Percentiles rank a stretch among this genome's conserved stretches.
phyloP scores from a whole-genome alignment of 2,797 vertebrate genomes.

The Microcaecilia unicolor region DNA sequence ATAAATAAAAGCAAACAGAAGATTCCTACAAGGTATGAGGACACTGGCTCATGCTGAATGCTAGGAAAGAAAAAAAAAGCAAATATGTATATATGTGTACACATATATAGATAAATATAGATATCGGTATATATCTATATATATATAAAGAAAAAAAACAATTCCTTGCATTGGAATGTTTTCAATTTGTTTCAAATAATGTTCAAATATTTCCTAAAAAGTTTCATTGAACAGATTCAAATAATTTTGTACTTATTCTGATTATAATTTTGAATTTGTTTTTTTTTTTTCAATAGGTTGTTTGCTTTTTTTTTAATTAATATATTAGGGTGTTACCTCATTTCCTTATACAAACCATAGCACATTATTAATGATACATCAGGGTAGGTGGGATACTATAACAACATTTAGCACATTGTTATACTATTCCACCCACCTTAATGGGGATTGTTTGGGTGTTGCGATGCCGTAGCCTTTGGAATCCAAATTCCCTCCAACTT shows the following conservation, averaged over 20 bases:
- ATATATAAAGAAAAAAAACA: conserved; percentile 46
- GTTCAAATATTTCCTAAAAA: conserved; percentile 38
- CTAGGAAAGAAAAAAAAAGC: conserved; percentile 34
- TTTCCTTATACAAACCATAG: conserved; percentile 96
- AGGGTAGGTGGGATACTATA: conserved; percentile 99
- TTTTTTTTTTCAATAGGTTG: conserved; percentile 13
- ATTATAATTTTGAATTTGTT: conserved; percentile 27
- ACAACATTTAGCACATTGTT: conserved; percentile 99
- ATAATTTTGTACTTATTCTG: conserved; percentile 37
- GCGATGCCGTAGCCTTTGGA: conserved; percentile 99
- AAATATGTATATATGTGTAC: too few relatives aligned
- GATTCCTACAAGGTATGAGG: conserved; percentile 51
- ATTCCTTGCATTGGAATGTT: conserved; percentile 34
- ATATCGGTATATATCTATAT: too few relatives aligned
- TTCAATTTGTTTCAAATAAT: conserved; percentile 28
- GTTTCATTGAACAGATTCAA: conserved; percentile 40
- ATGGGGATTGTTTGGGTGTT: conserved; percentile 99
- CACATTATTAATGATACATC: conserved; percentile 98
- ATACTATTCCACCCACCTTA: conserved; percentile 99
- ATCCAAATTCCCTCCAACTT: conserved; percentile 98
- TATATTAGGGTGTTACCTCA: conserved; percentile 71
- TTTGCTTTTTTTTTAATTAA: conserved; percentile 29
- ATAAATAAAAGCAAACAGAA: conserved; percentile 36
- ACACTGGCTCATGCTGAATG: conserved; percentile 45
- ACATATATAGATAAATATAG: too few relatives aligned